Conservation (phyloP, 2,888 invertebrate genomes). For the Lasioglossum leucozonium region DNA sequence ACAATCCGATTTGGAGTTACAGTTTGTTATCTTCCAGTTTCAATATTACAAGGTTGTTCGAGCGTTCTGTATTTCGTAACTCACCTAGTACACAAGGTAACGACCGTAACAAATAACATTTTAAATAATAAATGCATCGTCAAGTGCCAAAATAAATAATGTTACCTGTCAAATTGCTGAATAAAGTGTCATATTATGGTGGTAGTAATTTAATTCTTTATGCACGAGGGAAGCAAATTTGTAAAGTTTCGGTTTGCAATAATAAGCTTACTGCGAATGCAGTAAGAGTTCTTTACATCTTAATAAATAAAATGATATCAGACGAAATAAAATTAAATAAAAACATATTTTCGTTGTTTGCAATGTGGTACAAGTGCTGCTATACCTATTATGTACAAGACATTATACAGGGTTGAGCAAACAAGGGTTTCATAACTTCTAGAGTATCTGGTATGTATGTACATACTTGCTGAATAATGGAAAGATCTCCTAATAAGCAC, state of each 20-base stretch:
- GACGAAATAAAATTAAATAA: neutral
- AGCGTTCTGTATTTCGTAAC: neutral
- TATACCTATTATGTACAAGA: too few species aligned
- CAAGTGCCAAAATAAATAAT: neutral
- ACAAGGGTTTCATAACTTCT: neutral
- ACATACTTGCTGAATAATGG: too few species aligned
- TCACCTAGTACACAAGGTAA: neutral
- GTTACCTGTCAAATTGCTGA: neutral
- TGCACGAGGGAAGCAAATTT: neutral
- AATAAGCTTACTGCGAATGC: neutral
- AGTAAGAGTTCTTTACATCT: neutral
- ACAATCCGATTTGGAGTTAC: neutral
- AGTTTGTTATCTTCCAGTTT: neutral
- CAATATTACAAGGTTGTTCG: neutral
- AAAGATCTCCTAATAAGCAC: neutral
- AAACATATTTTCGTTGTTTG: neutral
- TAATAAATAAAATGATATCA: neutral
- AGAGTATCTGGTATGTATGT: too few species aligned
- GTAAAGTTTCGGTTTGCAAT: neutral
- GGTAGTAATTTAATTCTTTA: neutral
- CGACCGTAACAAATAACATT: neutral
- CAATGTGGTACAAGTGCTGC: neutral
- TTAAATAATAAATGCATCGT: neutral
- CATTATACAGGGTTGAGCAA: neutral
- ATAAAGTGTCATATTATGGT: neutral